Evolutionary conservation across 2,888 invertebrate genomes (phyloP), one percentile per base, ranked within the genome.

Genomic region (Graphium colonna): DNA sequence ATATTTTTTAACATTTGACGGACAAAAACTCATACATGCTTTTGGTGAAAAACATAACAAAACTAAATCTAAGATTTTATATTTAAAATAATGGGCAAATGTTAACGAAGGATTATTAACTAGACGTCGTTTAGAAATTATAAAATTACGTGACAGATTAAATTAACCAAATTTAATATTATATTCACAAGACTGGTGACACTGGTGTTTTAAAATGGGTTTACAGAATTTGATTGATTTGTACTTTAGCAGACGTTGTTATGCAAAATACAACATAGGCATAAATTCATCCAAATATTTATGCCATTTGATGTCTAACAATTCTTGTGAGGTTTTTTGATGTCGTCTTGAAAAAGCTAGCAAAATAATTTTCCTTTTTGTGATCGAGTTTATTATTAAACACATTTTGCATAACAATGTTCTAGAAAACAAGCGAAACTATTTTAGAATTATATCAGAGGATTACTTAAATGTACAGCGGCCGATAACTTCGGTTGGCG

Each of bases 401-500:
- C n/a, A n/a, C n/a, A n/a, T n/a, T n/a, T n/a, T n/a, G n/a, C n/a
- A n/a, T n/a, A n/a, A n/a, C n/a, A n/a, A n/a, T n/a, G n/a, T n/a
- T n/a, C n/a, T n/a, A n/a, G n/a, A n/a, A n/a, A n/a, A n/a, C n/a
- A n/a, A n/a, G n/a, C n/a, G n/a, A n/a, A n/a, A n/a, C n/a, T n/a
- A n/a, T n/a, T n/a, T n/a, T n/a, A n/a, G n/a, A n/a, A n/a, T n/a
- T n/a, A n/a, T n/a, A n/a, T n/a, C n/a, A n/a, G n/a, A n/a, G n/a
- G n/a, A n/a, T n/a, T n/a, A n/a, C n/a, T n/a, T n/a, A n/a, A n/a
- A n/a, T n/a, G n/a, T n/a, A 12, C 74, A 88, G 87, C 80, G 56
- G 75, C 82, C 1, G 89, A 89, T 48, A 81, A 79, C 60, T 83
- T 82, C 50, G 71, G 76, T 0, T 90, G 90, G 88, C 77, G 85